Base-by-base conservation (phyloP, 2,113 vertebrate species). In the Cyprinodon variegatus region DNA sequence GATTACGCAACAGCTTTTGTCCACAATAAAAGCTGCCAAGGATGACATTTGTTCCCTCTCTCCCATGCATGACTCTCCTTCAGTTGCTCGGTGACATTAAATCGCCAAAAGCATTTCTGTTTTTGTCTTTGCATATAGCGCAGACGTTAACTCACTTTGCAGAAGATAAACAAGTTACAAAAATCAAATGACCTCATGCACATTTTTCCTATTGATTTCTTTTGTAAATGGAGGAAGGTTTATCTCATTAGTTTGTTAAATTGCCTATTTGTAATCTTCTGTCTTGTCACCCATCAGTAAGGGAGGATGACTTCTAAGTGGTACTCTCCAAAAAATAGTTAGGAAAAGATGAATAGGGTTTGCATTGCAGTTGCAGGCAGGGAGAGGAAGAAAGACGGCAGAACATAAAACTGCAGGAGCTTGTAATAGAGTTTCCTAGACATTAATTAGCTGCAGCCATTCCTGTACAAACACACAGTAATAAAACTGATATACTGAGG, bases 361-460 rank as follows among this genome's bases (percentile, higher is more conserved):
- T 48, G 70, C 11, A 2, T 20, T 48, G 70, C 11, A 3, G 63
- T 4, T 38, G 41, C 71, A 70, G 69, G 70, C 61, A 68, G 78
- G 78, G 65, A 64, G 79, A 53, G 66, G 20, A 8, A 71, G 70
- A 74, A 53, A 78, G 39, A 66, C 41, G 45, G 68, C 68, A 80
- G 85, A 76, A 83, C 82, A 88, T 88, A 83, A 91, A 92, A 90
- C 86, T 83, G 78, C 86, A 81, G 86, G 80, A 89, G 86, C 90
- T 88, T 92, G 87, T 90, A 91, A 90, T 88, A 70, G 84, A 84
- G 86, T 91, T 90, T 92, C 89, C 75, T 87, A 83, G 81, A 87
- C 87, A 88, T 92, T 90, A 91, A 92, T 93, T 94, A 92, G 87
- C 82, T n/a, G 68, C 81, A 84, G 79, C 87, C 87, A 62, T 83